Base-by-base conservation (phyloP, 2,888 invertebrate species). In the Opisthograptis luteolata region DNA sequence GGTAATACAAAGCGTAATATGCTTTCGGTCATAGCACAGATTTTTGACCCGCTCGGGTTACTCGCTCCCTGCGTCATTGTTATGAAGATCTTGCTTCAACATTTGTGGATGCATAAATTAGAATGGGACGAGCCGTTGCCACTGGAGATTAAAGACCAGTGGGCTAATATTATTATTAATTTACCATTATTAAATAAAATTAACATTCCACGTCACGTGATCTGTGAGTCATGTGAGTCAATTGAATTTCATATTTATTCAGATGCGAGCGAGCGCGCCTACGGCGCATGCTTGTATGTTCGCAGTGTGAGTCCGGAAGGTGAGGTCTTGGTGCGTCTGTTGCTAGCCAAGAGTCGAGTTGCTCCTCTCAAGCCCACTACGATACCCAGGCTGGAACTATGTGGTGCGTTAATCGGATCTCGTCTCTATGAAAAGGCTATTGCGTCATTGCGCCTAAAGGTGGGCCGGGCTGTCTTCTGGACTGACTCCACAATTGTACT, bases 371-470 rank as follows among this genome's bases (percentile, higher is more conserved):
- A 58, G 7, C 53, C 60, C 0, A 54, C 54, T 1, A 66, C 60
- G 0, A 60, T 62, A 15, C 63, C 62, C 41, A 17, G 63, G 3
- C 45, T 72, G 1, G 72, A 73, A 25, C 35, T 73, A 6, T 66
- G 63, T 12, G 69, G 51, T 3, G 59, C 62, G 0, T 28, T 67
- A 6, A 3, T 65, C 6, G 58, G 54, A n/a, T 39, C 43, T 27
- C 48, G 58, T 32, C 43, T 71, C 9, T 55, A 45, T 14, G 20
- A 17, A 13, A 2, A 65, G 60, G 24, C 34, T 64, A 10, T 35
- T 41, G 0, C 17, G 12, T 9, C 35, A 12, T 8, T 35, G 5
- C 4, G 35, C 12, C 2, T 2, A 2, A 7, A 13, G 8, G 1
- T 8, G 7, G 7, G 8, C 1, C 2, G 6, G 2, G 22, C 6